Percentiles rank a stretch among this genome's conserved stretches.
Evolutionary conservation across 2,797 vertebrate genomes (phyloP).

Genomic region (Paramormyrops hopkinsi): DNA sequence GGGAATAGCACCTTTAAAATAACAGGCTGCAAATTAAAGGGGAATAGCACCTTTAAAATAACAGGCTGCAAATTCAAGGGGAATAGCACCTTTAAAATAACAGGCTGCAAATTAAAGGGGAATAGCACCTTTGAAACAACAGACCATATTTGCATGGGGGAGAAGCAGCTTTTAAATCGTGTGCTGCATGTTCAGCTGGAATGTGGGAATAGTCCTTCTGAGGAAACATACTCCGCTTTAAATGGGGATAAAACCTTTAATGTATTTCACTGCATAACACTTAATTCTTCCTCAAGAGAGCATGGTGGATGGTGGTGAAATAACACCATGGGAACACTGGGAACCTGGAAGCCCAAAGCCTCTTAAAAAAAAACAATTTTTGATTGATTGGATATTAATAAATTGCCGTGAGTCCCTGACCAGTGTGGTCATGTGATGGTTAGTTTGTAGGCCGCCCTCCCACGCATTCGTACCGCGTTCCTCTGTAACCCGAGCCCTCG

Average conservation of each 20-base stretch:
- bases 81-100: background rate
- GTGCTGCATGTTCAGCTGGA: background rate
- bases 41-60: background rate
- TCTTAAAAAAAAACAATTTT: background rate
- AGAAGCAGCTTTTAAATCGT: background rate
- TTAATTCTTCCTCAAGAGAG: background rate
- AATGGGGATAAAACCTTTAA: background rate
- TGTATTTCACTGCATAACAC: background rate
- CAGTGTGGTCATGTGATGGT: background rate
- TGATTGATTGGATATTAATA: background rate
- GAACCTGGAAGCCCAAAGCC: background rate
- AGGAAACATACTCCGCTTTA: background rate
- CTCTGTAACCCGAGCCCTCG: background rate
- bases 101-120: background rate
- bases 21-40: background rate
- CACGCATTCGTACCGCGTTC: background rate
- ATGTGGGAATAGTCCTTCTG: background rate
- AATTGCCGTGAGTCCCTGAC: background rate
- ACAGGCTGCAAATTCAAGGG: background rate
- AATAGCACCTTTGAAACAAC: background rate
- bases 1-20: background rate
- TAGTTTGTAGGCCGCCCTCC: background rate
- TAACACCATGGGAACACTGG: background rate
- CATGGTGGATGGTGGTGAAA: background rate
- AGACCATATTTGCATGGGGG: background rate